phyloP scores from a whole-genome alignment of 2,113 vertebrate species.

The Heptranchias perlo region DNA sequence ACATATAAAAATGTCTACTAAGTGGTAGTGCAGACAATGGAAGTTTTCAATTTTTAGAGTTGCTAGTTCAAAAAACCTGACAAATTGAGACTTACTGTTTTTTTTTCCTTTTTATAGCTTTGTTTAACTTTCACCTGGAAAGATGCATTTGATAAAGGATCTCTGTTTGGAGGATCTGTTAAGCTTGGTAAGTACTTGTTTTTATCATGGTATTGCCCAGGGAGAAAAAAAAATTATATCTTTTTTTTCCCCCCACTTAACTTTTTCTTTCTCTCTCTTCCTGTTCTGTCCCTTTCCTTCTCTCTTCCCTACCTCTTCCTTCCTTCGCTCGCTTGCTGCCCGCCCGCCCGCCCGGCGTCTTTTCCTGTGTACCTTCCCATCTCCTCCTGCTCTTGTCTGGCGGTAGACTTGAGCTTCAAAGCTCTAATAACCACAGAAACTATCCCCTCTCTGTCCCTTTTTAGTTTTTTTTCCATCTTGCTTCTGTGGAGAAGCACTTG shows the following conservation, averaged over 20 bases:
- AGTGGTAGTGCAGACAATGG: background rate
- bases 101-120: slow-evolving; percentile 58
- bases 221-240: background rate
- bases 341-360: background rate
- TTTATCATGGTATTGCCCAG: background rate
- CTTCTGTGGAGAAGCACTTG: background rate
- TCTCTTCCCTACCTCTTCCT: background rate
- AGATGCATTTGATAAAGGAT: slow-evolving; percentile 98
- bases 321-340: background rate
- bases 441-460: background rate
- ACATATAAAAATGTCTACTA: background rate
- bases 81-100: slow-evolving; percentile 44
- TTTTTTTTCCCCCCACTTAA: too few relatives aligned
- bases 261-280: background rate
- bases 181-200: slow-evolving; percentile 77
- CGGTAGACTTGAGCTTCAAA: background rate
- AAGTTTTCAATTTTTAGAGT: background rate
- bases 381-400: background rate
- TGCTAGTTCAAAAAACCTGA: background rate
- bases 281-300: background rate
- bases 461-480: background rate
- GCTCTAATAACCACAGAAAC: background rate
- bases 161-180: slow-evolving; percentile 90
- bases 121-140: slow-evolving; percentile 98
- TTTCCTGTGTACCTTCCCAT: background rate